Percentiles rank a stretch among this genome's conserved stretches.
Conservation (phyloP, 2,888 invertebrate species). For the Pristionchus fissidentatus region DNA sequence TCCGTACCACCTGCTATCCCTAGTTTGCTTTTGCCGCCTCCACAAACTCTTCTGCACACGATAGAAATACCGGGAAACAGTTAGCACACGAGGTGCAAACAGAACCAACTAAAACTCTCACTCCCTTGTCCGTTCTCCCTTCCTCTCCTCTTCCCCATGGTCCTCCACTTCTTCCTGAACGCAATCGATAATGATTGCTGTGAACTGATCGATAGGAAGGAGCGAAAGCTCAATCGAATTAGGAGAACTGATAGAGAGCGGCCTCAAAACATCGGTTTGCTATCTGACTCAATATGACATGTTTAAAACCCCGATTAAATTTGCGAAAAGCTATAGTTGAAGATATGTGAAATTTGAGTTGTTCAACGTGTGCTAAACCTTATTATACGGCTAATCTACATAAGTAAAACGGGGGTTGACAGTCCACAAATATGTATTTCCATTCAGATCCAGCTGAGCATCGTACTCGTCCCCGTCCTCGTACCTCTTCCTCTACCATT, state of each 20-base stretch:
- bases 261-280: too few species aligned
- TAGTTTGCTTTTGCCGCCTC: too few species aligned
- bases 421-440: too few species aligned
- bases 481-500: background rate
- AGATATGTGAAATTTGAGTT: too few species aligned
- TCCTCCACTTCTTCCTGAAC: background rate
- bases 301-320: too few species aligned
- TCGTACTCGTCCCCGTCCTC: background rate
- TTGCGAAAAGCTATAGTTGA: too few species aligned
- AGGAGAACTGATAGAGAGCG: background rate
- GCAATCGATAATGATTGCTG: slow-evolving; percentile 20
- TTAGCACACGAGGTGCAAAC: slow-evolving; percentile 26
- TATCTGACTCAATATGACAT: too few species aligned
- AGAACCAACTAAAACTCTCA: background rate
- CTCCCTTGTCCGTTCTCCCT: background rate
- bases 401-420: too few species aligned
- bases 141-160: slow-evolving; percentile 1
- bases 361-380: too few species aligned
- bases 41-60: background rate
- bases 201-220: slow-evolving; percentile 5
- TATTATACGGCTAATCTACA: too few species aligned
- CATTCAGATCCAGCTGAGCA: slow-evolving; percentile 36
- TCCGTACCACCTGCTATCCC: slow-evolving; percentile 8
- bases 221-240: background rate
- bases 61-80: background rate